Evolutionary conservation across 2,797 vertebrate species (phyloP).

Genomic region (Australoheros facetus): DNA sequence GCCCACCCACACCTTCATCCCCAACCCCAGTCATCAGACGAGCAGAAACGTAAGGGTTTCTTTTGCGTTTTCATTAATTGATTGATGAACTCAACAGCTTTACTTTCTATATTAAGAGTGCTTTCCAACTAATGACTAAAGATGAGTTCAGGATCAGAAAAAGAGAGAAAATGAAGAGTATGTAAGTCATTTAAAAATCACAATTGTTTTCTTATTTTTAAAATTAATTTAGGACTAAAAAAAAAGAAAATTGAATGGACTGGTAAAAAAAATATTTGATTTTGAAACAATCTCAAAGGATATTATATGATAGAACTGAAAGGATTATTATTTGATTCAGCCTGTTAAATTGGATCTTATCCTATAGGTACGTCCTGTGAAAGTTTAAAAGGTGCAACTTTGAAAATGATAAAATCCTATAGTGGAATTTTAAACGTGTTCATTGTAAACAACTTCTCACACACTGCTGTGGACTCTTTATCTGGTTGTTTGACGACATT

Average conservation of each 20-base stretch:
- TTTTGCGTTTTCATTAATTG: not conserved
- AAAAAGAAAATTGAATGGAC: not conserved
- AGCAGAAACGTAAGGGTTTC: not conserved
- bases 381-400: not conserved
- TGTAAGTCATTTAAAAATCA: not conserved
- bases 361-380: rapidly evolving
- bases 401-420: not conserved
- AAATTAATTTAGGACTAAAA: not conserved
- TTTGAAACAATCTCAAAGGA: not conserved
- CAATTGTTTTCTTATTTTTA: not conserved
- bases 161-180: not conserved
- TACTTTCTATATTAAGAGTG: not conserved
- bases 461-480: not conserved
- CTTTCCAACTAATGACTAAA: not conserved
- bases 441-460: not conserved
- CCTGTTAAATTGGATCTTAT: no score
- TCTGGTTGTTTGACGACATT: not conserved
- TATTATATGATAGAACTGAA: not conserved
- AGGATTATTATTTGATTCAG: no score
- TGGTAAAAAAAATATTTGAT: not conserved
- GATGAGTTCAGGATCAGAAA: not conserved
- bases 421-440: not conserved
- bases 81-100: not conserved
- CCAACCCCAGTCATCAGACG: not conserved
- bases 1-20: not conserved